A percentile compares a stretch with the other conserved stretches of the same genome.
Conservation (phyloP, 2,888 invertebrate genomes). For the Cephus pygmeus region DNA sequence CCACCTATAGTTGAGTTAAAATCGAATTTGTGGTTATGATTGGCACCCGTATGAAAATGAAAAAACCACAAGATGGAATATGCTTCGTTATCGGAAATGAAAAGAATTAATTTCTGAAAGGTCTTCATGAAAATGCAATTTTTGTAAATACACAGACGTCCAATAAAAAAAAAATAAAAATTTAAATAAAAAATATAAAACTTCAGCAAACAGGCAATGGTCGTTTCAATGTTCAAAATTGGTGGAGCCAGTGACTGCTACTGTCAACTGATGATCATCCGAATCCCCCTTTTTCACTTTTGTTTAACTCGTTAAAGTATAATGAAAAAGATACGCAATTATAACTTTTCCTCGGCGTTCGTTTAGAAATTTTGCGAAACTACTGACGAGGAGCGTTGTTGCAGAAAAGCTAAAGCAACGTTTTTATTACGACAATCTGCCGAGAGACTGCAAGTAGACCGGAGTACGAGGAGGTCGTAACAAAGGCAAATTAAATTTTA, state of each 20-base stretch:
- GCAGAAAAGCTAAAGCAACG: not conserved
- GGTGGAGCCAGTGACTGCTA: not conserved
- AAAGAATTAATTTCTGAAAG: not conserved
- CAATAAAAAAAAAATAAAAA: not conserved
- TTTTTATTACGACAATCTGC: constrained; percentile 1
- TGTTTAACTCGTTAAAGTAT: not conserved
- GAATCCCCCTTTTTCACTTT: not conserved
- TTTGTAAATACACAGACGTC: not conserved
- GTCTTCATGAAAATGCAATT: not conserved
- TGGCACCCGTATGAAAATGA: not conserved
- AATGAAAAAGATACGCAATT: not conserved
- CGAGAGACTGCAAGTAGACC: not conserved
- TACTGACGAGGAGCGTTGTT: not conserved
- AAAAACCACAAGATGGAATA: not conserved
- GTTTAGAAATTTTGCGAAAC: not conserved
- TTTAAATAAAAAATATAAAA: not conserved
- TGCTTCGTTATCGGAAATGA: not conserved
- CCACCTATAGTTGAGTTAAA: not conserved
- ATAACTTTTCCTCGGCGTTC: not conserved
- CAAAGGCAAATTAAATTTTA: constrained; percentile 27
- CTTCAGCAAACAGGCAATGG: not conserved
- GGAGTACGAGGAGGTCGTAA: constrained; percentile 1
- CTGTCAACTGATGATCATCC: not conserved
- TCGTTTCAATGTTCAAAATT: not conserved
- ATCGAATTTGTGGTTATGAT: not conserved